phyloP scores from a whole-genome alignment of 2,113 vertebrate species.

The Phaethon lepturus region DNA sequence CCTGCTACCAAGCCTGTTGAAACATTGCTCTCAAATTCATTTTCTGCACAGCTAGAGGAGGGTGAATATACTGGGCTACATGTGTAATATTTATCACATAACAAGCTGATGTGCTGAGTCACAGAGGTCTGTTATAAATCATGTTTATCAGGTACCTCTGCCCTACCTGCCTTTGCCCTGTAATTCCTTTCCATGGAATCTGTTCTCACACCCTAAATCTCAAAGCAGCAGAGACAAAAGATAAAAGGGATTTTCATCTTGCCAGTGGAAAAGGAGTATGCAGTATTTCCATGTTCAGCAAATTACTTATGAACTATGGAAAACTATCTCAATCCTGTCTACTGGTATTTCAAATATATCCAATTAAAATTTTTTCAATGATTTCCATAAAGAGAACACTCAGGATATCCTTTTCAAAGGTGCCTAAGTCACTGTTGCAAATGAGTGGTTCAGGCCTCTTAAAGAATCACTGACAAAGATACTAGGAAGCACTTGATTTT shows the following conservation, averaged over 20 bases:
- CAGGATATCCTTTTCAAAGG: background rate
- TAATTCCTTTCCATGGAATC: background rate
- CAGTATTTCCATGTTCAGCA: background rate
- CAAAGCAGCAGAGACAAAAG: background rate
- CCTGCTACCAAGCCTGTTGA: background rate
- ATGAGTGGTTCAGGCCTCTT: no score
- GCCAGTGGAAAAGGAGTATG: background rate
- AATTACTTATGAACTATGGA: background rate
- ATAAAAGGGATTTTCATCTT: background rate
- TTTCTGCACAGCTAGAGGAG: background rate
- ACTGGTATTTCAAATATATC: background rate
- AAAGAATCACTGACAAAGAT: no score
- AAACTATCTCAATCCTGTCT: background rate
- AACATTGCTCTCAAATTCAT: background rate
- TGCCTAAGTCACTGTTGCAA: background rate
- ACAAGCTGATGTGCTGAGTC: background rate
- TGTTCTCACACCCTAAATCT: background rate
- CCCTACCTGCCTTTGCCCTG: background rate
- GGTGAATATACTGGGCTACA: background rate
- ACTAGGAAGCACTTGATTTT: no score
- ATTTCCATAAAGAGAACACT: background rate
- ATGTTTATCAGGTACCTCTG: background rate
- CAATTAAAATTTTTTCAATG: background rate
- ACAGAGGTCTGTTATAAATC: background rate
- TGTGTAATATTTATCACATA: background rate